Percentiles rank a stretch among this genome's conserved stretches.
Conservation (phyloP, 2,797 vertebrate genomes). For the Odontamblyopus lacepedii region DNA sequence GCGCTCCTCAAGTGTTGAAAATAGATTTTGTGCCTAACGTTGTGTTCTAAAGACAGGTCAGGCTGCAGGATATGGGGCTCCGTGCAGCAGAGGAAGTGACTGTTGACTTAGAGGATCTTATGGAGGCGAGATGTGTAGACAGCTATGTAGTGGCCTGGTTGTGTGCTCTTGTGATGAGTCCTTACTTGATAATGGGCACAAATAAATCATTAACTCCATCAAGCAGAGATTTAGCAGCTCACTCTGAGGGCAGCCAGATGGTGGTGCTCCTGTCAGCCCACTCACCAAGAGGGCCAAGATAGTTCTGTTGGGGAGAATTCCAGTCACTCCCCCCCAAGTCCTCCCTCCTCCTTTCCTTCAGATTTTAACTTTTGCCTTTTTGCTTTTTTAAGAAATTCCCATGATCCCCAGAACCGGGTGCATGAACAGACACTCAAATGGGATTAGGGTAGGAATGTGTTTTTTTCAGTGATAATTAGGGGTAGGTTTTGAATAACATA, state of each 20-base stretch:
- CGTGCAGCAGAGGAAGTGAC: conserved; percentile 8
- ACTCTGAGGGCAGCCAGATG: conserved; percentile 67
- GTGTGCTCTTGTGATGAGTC: conserved; percentile 44
- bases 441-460: conserved; percentile 33
- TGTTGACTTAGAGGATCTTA: conserved; percentile 28
- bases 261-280: conserved; percentile 66
- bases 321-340: not conserved
- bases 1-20: conserved; percentile 3
- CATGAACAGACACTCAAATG: conserved; percentile 21
- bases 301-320: conserved; percentile 61
- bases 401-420: conserved; percentile 18
- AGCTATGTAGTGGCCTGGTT: conserved; percentile 41
- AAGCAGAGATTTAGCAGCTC: conserved; percentile 58
- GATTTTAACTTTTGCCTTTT: conserved; percentile 1
- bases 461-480: conserved; percentile 14
- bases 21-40: not conserved
- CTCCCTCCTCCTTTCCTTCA: not conserved
- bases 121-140: conserved; percentile 24
- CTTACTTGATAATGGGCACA: conserved; percentile 49
- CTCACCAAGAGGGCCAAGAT: conserved; percentile 42
- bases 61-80: conserved; percentile 15
- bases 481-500: not conserved
- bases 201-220: conserved; percentile 80
- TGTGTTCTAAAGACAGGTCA: conserved; percentile 9
- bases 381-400: conserved; percentile 26